Evolutionary conservation across 1,140 invertebrate species (phyloP).

Genomic region (Macrobrachium nipponense): DNA sequence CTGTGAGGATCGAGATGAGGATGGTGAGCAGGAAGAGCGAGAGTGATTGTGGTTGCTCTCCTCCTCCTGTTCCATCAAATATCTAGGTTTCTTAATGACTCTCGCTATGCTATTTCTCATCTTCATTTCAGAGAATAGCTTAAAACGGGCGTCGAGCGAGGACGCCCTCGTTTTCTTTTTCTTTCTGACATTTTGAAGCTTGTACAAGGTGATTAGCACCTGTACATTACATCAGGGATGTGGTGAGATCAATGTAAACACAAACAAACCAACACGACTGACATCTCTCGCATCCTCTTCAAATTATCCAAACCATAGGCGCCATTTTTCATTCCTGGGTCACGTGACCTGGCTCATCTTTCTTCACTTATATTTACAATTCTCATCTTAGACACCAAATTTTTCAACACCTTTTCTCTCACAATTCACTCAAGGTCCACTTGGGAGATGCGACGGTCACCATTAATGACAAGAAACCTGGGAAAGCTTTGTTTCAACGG

Average conservation of each 20-base stretch:
- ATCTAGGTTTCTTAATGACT: constrained; percentile 91
- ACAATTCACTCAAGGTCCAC: constrained; percentile 15
- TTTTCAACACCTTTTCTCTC: background rate
- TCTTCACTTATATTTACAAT: constrained; percentile 14
- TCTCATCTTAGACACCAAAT: background rate
- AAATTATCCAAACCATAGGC: constrained; percentile 60
- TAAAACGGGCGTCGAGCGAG: constrained; percentile 46
- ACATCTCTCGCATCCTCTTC: constrained; percentile 63
- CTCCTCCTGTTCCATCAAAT: constrained; percentile 78
- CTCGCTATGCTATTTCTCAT: constrained; percentile 76
- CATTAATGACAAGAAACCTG: background rate
- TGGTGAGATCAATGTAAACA: constrained; percentile 55
- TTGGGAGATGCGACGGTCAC: background rate
- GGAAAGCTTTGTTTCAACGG: constrained; percentile 31
- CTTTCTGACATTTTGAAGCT: constrained; percentile 80
- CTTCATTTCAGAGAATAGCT: constrained; percentile 53
- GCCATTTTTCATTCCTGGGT: constrained; percentile 63
- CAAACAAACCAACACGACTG: constrained; percentile 62
- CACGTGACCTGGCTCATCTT: constrained; percentile 60
- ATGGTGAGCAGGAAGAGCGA: constrained; percentile 80
- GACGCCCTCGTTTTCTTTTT: constrained; percentile 78
- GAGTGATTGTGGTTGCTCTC: constrained; percentile 76
- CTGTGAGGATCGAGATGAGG: constrained; percentile 71
- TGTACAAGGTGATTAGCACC: constrained; percentile 59
- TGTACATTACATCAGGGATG: constrained; percentile 19